A percentile compares a stretch with the other conserved stretches of the same genome.
Evolutionary conservation across 2,888 invertebrate species (phyloP).

Genomic region (Limenitis camilla): DNA sequence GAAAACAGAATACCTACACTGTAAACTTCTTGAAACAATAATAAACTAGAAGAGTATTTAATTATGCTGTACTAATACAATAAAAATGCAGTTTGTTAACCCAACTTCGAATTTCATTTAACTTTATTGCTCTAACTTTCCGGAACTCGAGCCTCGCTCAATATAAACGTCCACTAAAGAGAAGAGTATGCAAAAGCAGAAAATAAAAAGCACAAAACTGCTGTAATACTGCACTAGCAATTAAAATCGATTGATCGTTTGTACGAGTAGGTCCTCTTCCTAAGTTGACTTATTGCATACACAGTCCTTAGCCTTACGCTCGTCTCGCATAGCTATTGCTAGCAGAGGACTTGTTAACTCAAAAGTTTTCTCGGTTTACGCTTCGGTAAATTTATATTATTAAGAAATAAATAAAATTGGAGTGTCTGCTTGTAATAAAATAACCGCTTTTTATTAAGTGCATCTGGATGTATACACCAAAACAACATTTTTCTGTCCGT

Average conservation of each 20-base stretch:
- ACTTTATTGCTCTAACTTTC: constrained; percentile 13
- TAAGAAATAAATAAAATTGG: no score
- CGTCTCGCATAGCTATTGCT: not conserved
- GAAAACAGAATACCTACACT: not conserved
- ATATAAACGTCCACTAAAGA: constrained; percentile 19
- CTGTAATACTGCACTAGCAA: constrained; percentile 16
- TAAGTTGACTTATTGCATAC: constrained; percentile 6
- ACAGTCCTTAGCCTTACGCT: constrained; percentile 1
- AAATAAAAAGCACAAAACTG: constrained; percentile 11
- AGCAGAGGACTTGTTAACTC: not conserved
- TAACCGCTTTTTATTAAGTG: no score
- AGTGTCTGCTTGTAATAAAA: no score
- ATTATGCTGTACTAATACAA: not conserved
- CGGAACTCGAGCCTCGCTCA: constrained; percentile 8
- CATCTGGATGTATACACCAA: no score
- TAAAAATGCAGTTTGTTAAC: constrained; percentile 2
- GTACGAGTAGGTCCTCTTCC: constrained; percentile 8
- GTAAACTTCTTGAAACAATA: not conserved
- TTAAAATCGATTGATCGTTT: constrained; percentile 19
- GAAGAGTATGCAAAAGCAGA: constrained; percentile 11
- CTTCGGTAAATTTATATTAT: not conserved
- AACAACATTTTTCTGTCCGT: no score
- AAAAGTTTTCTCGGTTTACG: constrained; percentile 1
- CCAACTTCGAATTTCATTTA: constrained; percentile 10
- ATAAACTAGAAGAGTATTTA: not conserved